Evolutionary conservation across 2,113 vertebrate species (phyloP), one percentile per base, ranked within the genome.

Genomic region (Serinus canaria): DNA sequence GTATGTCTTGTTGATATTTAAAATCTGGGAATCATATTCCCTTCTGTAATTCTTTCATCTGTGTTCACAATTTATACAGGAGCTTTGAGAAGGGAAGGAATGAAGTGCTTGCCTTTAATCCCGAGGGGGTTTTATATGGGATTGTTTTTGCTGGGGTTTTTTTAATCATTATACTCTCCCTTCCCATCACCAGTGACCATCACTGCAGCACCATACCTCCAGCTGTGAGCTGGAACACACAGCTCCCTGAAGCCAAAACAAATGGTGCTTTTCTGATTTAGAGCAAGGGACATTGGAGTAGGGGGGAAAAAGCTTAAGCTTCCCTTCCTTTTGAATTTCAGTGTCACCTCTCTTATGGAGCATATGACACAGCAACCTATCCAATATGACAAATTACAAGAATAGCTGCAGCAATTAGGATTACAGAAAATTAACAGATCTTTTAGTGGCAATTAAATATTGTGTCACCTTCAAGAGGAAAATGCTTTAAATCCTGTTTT

Each of bases 251-350:
- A 97, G 83, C 66, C 93, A 92, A 93, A 97, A 62, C 70, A 94
- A 97, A 70, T 41, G 69, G 43, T 93, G 90, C 90, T 96, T 94
- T 86, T 88, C 83, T 90, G 66, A 94, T 94, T 97, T 83, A 90
- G 90, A 96, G 55, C 55, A 95, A 80, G 95, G 37, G 58, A 39
- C 60, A 47, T 4, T 85, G 78, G 47, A 87, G 23, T n/a, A 9
- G 19, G 44, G 6, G 7, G 30, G 19, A 0, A 14, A 43, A 82
- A 82, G 7, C 78, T 93, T 77, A 67, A 90, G 58, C 33, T 86
- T 87, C 52, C 55, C 72, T 79, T 96, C 50, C 66, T 91, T 98
- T 94, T 92, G 60, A 91, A 81, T 90, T 90, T 96, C 96, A 91
- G 92, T 63, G 58, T 46, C 67, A 92, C 69, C 78, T 73, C 92